Conservation (phyloP, 2,888 invertebrate genomes). For the Drosophila emarginata region DNA sequence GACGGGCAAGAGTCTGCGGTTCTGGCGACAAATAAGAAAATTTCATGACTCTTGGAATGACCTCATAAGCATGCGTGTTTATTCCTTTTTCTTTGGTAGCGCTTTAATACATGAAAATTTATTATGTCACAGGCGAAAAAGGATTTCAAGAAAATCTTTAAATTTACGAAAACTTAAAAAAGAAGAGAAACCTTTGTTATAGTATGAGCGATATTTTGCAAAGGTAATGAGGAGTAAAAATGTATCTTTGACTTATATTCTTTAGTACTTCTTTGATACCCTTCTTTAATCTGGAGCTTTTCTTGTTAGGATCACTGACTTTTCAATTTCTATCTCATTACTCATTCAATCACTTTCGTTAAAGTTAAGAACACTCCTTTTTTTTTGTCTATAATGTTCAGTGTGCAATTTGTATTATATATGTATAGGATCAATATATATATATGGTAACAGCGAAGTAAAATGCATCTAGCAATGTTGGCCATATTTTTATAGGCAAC, state of each 20-base stretch:
- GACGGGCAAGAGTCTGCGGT: slow-evolving; percentile 25
- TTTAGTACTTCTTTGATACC: too few species aligned
- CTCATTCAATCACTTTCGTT: background rate
- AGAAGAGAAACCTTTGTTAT: too few species aligned
- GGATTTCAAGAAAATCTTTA: background rate
- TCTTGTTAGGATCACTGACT: background rate
- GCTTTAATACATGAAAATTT: background rate
- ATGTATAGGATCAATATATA: slow-evolving; percentile 38
- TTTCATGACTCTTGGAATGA: slow-evolving; percentile 68
- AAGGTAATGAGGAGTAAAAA: too few species aligned
- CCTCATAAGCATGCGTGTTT: slow-evolving; percentile 74
- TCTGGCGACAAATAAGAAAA: slow-evolving; percentile 39
- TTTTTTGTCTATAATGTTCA: background rate
- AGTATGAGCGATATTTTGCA: background rate
- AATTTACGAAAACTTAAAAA: background rate
- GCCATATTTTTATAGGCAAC: slow-evolving; percentile 53
- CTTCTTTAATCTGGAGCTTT: too few species aligned
- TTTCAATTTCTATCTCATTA: background rate
- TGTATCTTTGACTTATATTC: too few species aligned
- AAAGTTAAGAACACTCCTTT: background rate
- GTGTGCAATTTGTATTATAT: background rate
- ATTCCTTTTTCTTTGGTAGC: slow-evolving; percentile 23
- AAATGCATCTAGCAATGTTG: slow-evolving; percentile 31
- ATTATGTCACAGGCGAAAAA: slow-evolving; percentile 4
- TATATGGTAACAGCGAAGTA: slow-evolving; percentile 27